Base-by-base conservation (phyloP, 1,140 invertebrate genomes). In the Aphaenogaster ashmeadi region DNA sequence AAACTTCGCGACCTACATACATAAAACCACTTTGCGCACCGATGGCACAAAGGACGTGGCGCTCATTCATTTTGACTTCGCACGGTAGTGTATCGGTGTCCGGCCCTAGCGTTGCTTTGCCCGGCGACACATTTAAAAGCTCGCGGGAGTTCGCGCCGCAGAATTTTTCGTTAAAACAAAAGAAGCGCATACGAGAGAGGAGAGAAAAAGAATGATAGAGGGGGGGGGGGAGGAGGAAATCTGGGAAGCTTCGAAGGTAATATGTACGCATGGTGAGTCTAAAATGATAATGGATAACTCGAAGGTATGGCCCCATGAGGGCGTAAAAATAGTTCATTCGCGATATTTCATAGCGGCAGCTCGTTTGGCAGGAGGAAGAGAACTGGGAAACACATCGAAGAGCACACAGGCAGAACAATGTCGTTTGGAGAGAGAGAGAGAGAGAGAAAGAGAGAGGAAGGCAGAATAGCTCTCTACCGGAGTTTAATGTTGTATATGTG, bases 261-360 rank as follows among this genome's bases (percentile, higher is more conserved):
- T 52, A 78, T 54, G 41, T 75, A 66, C 18, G 27, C 9, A 15
- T 38, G 47, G 47, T 21, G 27, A 27, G 78, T 71, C 67, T 86
- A 72, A 84, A 83, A 87, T 60, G 86, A 87, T 87, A 83, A 87
- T 83, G 86, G 54, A 87, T 87, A 87, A 87, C 86, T 72, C n/a
- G 64, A 83, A 87, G 66, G 33, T 81, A 87, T 13, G 79, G 38
- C 67, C 80, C 86, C 86, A 47, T 27, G 67, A 66, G 86, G 13
- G 18, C 4, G 78, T 33, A 74, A 71, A 83, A 87, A 72, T 60
- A 62, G 78, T 87, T 83, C 36, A 44, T 64, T 64, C 79, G 86
- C 36, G 67, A 83, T 83, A 83, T 83, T 87, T 87, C 47, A 83
- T 56, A 38, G 21, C 33, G 36, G 78, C 54, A 60, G 41, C 50